Evolutionary conservation across 2,113 vertebrate genomes (phyloP), one percentile per base, ranked within the genome.

Genomic region (Noturus placidus): DNA sequence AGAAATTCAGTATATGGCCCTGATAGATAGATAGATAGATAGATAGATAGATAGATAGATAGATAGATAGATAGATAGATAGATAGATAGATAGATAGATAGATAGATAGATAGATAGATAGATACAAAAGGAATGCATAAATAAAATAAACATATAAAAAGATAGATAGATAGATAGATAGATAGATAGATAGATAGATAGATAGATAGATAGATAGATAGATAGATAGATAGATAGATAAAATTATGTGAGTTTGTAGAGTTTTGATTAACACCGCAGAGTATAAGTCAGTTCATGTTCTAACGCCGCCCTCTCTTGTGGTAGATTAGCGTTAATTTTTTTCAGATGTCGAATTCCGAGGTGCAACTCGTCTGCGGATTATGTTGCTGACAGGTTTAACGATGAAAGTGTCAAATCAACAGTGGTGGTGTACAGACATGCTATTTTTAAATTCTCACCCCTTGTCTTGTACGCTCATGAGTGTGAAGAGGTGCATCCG

Each of bases 381-480:
- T 30, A 33, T 2, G n/a, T n/a, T 57, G 15, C 77, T 80, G 77
- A 57, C n/a, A 17, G 52, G 2, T 35, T 57, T 57, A 56, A 80
- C 77, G 35, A 52, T 33, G 15, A 33, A 56, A 9, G 77, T 57
- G 77, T 80, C 77, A 33, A 35, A 33, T 57, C n/a, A 57, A 35
- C 77, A 33, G 77, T 56, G 77, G 15, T 30, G 77, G 52, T 33
- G 52, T 57, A 20, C 52, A 56, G 30, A 57, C 77, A n/a, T 33
- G 77, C 77, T 80, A 80, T 57, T 33, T 80, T 80, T 80, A 80
- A 57, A 54, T 22, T 74, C 46, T 77, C 27, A 77, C 10, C 46
- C 74, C 76, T 77, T 77, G 74, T 50, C 74, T 50, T 54, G 46
- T 78, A n/a, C 30, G 46, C 27, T 52, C 13, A 78, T 52, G 2